phyloP scores from a whole-genome alignment of 1,140 invertebrate genomes.

The Rhagoletis pomonella region DNA sequence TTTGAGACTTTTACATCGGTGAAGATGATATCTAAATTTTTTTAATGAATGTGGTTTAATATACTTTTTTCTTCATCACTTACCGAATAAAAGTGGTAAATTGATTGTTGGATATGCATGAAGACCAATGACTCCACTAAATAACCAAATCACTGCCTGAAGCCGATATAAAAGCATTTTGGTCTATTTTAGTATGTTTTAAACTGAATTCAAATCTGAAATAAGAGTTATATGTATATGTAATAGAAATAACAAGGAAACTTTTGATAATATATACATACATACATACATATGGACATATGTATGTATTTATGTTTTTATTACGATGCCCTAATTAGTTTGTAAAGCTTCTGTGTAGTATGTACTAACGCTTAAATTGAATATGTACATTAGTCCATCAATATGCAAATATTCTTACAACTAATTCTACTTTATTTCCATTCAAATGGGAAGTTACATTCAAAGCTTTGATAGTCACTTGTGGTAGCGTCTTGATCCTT shows the following conservation, averaged over 20 bases:
- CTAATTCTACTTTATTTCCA: neutral
- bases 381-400: too few relatives aligned
- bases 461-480: neutral
- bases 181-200: neutral
- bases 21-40: too few relatives aligned
- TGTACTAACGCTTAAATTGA: too few relatives aligned
- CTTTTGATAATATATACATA: too few relatives aligned
- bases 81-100: constrained; percentile 51
- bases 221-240: neutral
- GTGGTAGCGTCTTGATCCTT: neutral
- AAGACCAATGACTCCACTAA: constrained; percentile 27
- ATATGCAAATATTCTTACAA: too few relatives aligned
- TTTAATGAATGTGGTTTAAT: too few relatives aligned
- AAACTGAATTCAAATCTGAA: neutral
- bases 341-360: too few relatives aligned
- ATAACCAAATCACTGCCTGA: constrained; percentile 27
- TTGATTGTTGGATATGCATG: constrained; percentile 54
- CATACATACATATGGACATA: too few relatives aligned
- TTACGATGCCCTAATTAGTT: too few relatives aligned
- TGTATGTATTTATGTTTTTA: too few relatives aligned
- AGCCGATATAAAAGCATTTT: constrained; percentile 46
- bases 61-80: neutral
- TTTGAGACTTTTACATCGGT: too few relatives aligned
- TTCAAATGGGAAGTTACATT: neutral
- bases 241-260: too few relatives aligned